Conservation (phyloP, 2,797 vertebrate genomes). For the Pseudopleuronectes americanus region DNA sequence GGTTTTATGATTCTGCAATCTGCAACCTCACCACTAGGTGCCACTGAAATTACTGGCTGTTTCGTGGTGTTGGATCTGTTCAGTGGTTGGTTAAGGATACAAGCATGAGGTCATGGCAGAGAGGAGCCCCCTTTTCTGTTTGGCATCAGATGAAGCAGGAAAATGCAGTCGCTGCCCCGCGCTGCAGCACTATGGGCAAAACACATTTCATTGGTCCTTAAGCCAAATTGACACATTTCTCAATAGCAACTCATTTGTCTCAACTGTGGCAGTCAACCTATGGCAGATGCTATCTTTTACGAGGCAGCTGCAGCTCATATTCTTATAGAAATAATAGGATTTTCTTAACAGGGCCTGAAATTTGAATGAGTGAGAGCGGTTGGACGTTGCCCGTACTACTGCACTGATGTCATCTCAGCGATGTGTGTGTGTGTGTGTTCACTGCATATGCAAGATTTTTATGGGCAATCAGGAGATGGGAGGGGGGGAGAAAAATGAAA, state of each 20-base stretch:
- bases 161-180: slow-evolving; percentile 46
- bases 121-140: slow-evolving; percentile 43
- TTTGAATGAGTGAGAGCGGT: slow-evolving; percentile 58
- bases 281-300: slow-evolving; percentile 73
- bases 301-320: slow-evolving; percentile 77
- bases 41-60: slow-evolving; percentile 14
- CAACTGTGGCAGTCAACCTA: slow-evolving; percentile 40
- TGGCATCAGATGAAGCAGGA: slow-evolving; percentile 65
- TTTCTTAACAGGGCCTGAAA: slow-evolving; percentile 75
- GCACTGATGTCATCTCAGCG: slow-evolving; percentile 70
- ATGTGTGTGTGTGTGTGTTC: slow-evolving; percentile 36
- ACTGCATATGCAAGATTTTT: slow-evolving; percentile 64
- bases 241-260: slow-evolving; percentile 65
- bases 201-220: slow-evolving; percentile 46
- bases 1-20: no score
- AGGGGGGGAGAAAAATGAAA: slow-evolving; percentile 41
- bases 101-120: slow-evolving; percentile 73
- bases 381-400: slow-evolving; percentile 59
- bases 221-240: slow-evolving; percentile 55
- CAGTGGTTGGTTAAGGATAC: slow-evolving; percentile 58
- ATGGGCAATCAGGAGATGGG: slow-evolving; percentile 60
- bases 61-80: slow-evolving; percentile 53
- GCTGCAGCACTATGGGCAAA: slow-evolving; percentile 53
- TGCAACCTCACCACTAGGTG: no score
- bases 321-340: slow-evolving; percentile 69